These are phyloP conservation scores for Spisula subtruncata DNA, from an alignment of 2,888 invertebrate species.

Conservation along the genomic window DNA sequence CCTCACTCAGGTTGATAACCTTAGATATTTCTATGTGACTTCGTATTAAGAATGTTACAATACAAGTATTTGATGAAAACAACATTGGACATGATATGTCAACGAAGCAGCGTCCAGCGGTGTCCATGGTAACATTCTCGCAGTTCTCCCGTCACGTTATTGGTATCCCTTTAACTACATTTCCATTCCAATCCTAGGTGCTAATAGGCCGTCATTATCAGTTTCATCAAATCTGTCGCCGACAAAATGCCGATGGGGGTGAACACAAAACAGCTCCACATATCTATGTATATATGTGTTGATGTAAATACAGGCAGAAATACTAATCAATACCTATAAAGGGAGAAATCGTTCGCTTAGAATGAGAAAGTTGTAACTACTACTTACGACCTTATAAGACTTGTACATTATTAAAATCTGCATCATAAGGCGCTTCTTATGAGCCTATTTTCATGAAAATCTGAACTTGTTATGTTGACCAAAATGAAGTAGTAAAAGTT, in stretches of 20 bases:
- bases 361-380: too few species aligned
- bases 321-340: constrained; percentile 5
- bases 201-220: background rate
- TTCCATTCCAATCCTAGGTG: constrained; percentile 1
- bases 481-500: too few species aligned
- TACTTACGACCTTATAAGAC: too few species aligned
- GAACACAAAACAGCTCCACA: background rate
- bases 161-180: background rate
- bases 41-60: too few species aligned
- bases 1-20: too few species aligned
- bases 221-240: constrained; percentile 22
- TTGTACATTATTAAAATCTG: too few species aligned
- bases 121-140: background rate
- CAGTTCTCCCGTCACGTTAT: background rate
- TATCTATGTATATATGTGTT: background rate
- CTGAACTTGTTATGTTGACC: too few species aligned
- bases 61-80: background rate
- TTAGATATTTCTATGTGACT: too few species aligned
- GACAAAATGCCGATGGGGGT: background rate
- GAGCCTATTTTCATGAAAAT: too few species aligned
- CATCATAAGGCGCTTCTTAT: too few species aligned
- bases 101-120: background rate
- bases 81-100: background rate
- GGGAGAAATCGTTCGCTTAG: too few species aligned
- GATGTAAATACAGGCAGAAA: background rate